Conservation (phyloP, 2,797 vertebrate genomes). For the Leptatherina wallacei region DNA sequence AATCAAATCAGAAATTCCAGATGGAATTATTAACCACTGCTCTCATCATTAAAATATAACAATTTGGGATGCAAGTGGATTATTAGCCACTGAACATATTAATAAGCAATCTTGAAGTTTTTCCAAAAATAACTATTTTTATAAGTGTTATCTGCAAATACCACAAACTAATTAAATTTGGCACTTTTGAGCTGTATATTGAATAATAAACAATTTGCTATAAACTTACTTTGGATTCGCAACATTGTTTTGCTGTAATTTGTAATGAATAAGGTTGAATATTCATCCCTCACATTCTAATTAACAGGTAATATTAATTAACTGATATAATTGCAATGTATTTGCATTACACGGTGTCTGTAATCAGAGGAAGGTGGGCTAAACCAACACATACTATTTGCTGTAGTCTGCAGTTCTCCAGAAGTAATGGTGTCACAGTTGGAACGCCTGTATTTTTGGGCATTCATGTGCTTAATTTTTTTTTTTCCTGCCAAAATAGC, state of each 20-base stretch:
- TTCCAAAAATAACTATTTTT: background rate
- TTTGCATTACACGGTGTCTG: too few relatives aligned
- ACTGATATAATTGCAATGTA: background rate
- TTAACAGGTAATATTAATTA: background rate
- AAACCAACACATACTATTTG: background rate
- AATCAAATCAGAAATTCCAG: constrained; percentile 28
- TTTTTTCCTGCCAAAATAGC: background rate
- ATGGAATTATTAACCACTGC: constrained; percentile 24
- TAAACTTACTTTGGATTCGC: too few relatives aligned
- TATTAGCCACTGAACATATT: constrained; percentile 3
- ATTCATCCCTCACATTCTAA: background rate
- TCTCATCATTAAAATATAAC: constrained; percentile 18
- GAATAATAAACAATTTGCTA: too few relatives aligned
- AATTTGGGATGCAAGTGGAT: background rate
- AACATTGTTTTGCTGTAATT: too few relatives aligned
- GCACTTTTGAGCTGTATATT: background rate
- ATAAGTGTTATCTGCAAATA: background rate
- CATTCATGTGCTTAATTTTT: background rate
- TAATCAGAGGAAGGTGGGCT: too few relatives aligned
- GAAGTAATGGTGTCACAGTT: background rate
- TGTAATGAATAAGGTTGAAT: background rate
- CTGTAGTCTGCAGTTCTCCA: background rate
- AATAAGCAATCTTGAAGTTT: constrained; percentile 3
- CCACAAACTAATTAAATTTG: background rate
- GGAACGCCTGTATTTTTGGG: background rate